Percentiles rank a stretch among this genome's conserved stretches.
These are phyloP conservation scores for Siniperca knerii DNA, from an alignment of 2,113 vertebrate genomes.

Conservation along the genomic window DNA sequence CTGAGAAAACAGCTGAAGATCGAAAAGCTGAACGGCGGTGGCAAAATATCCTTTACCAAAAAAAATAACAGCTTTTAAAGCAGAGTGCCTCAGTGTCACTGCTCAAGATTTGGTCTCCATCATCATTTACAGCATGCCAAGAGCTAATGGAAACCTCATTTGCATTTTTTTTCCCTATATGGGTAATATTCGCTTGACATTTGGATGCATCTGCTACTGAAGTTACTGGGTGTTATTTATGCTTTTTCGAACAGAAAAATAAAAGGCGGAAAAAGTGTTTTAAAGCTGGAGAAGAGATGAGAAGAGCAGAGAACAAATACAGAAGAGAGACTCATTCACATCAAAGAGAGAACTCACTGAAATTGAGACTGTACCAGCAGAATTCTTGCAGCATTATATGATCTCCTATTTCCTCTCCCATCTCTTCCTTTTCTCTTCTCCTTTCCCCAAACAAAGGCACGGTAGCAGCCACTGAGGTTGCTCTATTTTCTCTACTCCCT, in stretches of 20 bases:
- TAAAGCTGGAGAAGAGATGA: background rate
- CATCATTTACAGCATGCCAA: background rate
- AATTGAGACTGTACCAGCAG: constrained; percentile 2
- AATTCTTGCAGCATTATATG: constrained; percentile 21
- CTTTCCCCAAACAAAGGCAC: background rate
- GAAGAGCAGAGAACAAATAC: constrained; percentile 1
- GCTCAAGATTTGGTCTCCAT: background rate
- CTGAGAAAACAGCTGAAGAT: too few relatives aligned
- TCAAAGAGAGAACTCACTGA: constrained; percentile 42
- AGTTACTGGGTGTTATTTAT: background rate
- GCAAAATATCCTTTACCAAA: background rate
- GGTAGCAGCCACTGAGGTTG: background rate
- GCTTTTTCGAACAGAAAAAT: background rate
- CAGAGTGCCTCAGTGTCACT: background rate
- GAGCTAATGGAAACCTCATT: background rate
- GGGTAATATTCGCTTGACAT: constrained; percentile 14
- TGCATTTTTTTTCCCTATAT: background rate
- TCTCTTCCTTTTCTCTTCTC: background rate
- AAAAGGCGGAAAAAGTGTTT: background rate
- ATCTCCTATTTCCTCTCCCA: constrained; percentile 13
- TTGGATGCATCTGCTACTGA: background rate
- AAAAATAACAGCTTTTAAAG: background rate
- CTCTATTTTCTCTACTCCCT: constrained; percentile 24
- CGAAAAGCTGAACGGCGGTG: background rate
- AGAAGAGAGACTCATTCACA: background rate